Evolutionary conservation across 1,140 invertebrate species (phyloP).

Genomic region (Drosophila mayri): DNA sequence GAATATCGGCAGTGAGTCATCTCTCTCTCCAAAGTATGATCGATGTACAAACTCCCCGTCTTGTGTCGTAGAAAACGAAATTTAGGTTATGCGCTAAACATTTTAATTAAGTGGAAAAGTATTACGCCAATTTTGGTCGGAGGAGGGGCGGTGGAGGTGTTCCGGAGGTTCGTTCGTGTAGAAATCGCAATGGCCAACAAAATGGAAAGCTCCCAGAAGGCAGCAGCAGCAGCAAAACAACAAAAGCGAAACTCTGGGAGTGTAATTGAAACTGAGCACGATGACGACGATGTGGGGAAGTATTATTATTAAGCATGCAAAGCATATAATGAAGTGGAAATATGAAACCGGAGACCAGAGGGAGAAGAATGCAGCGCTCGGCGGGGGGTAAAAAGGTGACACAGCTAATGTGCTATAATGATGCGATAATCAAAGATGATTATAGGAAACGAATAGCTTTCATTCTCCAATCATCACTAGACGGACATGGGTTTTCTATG

Average conservation of each 20-base stretch:
- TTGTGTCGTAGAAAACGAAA: constrained; percentile 61
- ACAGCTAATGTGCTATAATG: constrained; percentile 58
- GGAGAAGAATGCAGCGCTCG: constrained; percentile 33
- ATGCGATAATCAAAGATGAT: constrained; percentile 60
- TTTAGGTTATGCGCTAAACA: constrained; percentile 80
- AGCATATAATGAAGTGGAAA: constrained; percentile 83
- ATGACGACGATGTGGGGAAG: constrained; percentile 72
- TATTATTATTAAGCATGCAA: constrained; percentile 83
- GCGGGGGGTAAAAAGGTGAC: constrained; percentile 45
- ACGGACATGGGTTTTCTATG: constrained; percentile 1
- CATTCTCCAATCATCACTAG: constrained; percentile 16
- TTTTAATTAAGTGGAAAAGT: constrained; percentile 83
- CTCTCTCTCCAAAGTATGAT: not conserved
- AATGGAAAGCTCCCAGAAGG: constrained; percentile 70
- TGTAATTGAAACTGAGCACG: constrained; percentile 82
- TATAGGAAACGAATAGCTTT: constrained; percentile 49
- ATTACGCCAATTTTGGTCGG: constrained; percentile 78
- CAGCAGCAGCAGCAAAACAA: constrained; percentile 32
- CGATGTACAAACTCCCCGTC: not conserved
- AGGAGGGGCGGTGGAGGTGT: not conserved
- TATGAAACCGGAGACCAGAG: constrained; percentile 66
- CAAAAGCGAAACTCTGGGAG: constrained; percentile 76
- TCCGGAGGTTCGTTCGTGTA: constrained; percentile 45
- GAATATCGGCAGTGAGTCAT: constrained; percentile 23
- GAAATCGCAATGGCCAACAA: constrained; percentile 76